These are phyloP conservation scores for Macropodus opercularis DNA, from an alignment of 2,797 vertebrate species.

Conservation along the genomic window DNA sequence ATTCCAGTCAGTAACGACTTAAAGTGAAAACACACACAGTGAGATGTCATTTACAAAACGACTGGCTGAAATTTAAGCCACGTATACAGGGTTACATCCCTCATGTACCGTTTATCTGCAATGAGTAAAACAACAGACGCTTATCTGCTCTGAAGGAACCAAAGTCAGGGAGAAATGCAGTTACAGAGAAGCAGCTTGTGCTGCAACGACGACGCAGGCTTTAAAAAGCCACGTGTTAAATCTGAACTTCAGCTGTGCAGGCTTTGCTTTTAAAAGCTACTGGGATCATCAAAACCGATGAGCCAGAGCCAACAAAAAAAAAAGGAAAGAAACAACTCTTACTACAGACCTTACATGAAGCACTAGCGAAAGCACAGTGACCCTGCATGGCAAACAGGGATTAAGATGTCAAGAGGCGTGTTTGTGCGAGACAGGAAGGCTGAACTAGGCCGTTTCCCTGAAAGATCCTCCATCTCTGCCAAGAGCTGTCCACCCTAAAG, in stretches of 20 bases:
- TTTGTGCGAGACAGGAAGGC: conserved; percentile 75
- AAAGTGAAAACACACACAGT: conserved; percentile 9
- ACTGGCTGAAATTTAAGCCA: neutral
- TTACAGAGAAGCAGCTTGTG: conserved; percentile 18
- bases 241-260: conserved; percentile 57
- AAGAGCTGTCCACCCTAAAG: conserved; percentile 54
- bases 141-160: conserved; percentile 16
- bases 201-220: conserved; percentile 29
- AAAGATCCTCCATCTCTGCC: conserved; percentile 64
- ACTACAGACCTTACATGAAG: conserved; percentile 7
- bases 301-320: conserved; percentile 4
- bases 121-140: conserved; percentile 17
- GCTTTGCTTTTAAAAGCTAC: conserved; percentile 32
- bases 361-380: conserved; percentile 56
- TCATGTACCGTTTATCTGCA: conserved; percentile 2
- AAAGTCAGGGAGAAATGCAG: conserved; percentile 22
- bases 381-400: conserved; percentile 57
- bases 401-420: conserved; percentile 79
- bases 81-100: neutral
- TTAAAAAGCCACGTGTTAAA: conserved; percentile 45
- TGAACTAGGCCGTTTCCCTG: conserved; percentile 67
- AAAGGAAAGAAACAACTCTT: too few species aligned
- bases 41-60: neutral
- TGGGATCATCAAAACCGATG: conserved; percentile 8
- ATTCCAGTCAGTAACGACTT: conserved; percentile 5